Evolutionary conservation across 2,797 vertebrate genomes (phyloP).

Genomic region (Buphagus erythrorhynchus): DNA sequence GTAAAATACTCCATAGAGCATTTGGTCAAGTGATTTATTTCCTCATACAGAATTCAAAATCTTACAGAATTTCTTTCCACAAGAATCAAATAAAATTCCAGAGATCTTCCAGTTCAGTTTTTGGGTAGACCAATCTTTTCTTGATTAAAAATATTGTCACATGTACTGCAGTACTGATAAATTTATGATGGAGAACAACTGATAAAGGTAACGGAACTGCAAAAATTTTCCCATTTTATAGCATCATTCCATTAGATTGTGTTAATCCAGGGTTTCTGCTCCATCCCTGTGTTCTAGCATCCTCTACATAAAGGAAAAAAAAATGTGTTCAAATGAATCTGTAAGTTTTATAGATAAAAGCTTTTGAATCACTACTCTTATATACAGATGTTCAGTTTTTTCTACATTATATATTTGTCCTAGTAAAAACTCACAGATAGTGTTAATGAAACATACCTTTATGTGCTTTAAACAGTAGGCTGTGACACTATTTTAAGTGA

Average conservation of each 20-base stretch:
- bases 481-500: slow-evolving; percentile 70
- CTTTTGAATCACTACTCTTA: slow-evolving; percentile 29
- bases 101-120: not conserved
- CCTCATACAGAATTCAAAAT: not conserved
- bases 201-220: not conserved
- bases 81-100: not conserved
- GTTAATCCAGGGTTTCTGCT: not conserved
- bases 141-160: not conserved
- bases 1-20: not conserved
- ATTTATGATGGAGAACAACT: not conserved
- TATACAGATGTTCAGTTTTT: slow-evolving; percentile 6
- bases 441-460: slow-evolving; percentile 68
- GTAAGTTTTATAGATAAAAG: slow-evolving; percentile 24
- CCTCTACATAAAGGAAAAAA: not conserved
- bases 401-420: slow-evolving; percentile 33
- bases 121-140: not conserved
- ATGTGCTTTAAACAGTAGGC: slow-evolving; percentile 64
- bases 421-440: slow-evolving; percentile 36
- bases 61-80: not conserved
- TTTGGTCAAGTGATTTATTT: not conserved
- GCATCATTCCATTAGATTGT: not conserved
- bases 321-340: not conserved
- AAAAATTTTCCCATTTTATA: not conserved
- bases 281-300: not conserved
- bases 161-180: not conserved